Percentiles rank a stretch among this genome's conserved stretches.
Evolutionary conservation across 2,888 invertebrate species (phyloP).

Genomic region (Dastarcus helophoroides): DNA sequence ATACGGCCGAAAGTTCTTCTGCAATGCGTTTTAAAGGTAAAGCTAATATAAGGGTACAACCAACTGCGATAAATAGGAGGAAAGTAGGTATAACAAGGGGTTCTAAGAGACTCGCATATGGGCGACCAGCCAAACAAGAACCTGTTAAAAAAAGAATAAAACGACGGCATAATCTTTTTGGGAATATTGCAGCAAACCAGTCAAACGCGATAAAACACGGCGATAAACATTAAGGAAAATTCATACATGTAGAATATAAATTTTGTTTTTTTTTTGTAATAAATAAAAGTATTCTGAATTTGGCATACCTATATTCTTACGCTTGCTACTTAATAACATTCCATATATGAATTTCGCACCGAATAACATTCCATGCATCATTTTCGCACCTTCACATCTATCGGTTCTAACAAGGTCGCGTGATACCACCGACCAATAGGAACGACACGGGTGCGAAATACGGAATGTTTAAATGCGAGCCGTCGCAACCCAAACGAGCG

Average conservation of each 20-base stretch:
- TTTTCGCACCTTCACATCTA: not conserved
- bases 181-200: constrained; percentile 3
- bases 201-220: constrained; percentile 4
- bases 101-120: constrained; percentile 5
- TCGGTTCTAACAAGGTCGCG: constrained; percentile 1
- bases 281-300: not conserved
- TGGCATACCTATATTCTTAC: not conserved
- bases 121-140: constrained; percentile 3
- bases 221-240: constrained; percentile 2
- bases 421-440: constrained; percentile 1
- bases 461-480: constrained; percentile 4
- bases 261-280: constrained; percentile 2
- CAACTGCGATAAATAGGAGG: constrained; percentile 4
- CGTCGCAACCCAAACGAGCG: too few relatives aligned
- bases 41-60: constrained; percentile 4
- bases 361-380: constrained; percentile 4
- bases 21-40: constrained; percentile 3
- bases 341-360: constrained; percentile 4
- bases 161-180: constrained; percentile 4
- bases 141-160: constrained; percentile 3
- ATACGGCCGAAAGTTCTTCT: constrained; percentile 3
- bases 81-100: constrained; percentile 4
- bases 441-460: constrained; percentile 2
- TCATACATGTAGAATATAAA: constrained; percentile 2
- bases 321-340: constrained; percentile 3